phyloP scores from a whole-genome alignment of 2,113 vertebrate species.

The Theristicus caerulescens region DNA sequence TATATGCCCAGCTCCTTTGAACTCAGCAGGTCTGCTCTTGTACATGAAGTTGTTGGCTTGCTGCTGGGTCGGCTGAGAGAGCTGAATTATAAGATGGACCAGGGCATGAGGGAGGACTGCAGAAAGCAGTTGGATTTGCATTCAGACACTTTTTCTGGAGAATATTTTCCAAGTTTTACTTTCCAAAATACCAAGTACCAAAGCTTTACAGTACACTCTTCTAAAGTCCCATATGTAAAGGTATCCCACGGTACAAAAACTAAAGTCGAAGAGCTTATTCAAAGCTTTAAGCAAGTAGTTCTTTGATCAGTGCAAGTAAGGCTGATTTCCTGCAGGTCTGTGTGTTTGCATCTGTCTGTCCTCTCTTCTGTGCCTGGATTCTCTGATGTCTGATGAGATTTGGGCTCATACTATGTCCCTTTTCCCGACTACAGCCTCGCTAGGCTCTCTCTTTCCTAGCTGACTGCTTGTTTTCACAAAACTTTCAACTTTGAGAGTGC shows the following conservation, averaged over 20 bases:
- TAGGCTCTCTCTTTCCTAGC: neutral
- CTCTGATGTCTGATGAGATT: neutral
- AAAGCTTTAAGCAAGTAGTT: neutral
- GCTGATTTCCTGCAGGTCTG: neutral
- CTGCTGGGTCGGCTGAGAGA: neutral
- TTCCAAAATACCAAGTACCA: neutral
- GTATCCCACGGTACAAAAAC: neutral
- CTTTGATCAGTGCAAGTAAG: neutral
- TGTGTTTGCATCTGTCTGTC: neutral
- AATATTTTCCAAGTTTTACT: neutral
- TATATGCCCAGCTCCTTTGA: neutral
- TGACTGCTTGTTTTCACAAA: neutral
- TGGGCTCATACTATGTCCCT: neutral
- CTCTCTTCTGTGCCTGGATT: neutral
- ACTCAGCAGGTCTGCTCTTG: constrained; percentile 15
- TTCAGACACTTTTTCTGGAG: neutral
- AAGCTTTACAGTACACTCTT: neutral
- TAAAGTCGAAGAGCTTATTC: neutral
- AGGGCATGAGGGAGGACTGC: neutral
- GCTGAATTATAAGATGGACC: neutral
- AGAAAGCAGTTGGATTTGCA: neutral
- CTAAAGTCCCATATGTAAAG: neutral
- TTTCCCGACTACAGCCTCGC: rapidly evolving
- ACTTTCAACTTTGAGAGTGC: neutral
- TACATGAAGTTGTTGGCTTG: neutral